Base-by-base conservation (phyloP, 1,140 invertebrate genomes). In the Musca domestica region DNA sequence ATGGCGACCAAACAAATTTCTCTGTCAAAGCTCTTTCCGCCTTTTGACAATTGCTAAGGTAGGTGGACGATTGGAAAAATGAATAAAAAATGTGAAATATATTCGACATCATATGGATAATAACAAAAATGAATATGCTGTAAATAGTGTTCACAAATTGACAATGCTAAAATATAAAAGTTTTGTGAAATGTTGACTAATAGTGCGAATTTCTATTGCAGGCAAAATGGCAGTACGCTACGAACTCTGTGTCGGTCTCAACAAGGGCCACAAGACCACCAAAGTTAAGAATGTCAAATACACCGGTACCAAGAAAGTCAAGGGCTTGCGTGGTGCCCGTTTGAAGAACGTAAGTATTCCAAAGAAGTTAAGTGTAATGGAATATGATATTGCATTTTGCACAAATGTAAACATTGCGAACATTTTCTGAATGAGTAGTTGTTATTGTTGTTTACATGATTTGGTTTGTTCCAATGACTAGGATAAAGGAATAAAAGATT, bases 261-360 rank as follows among this genome's bases (percentile, higher is more conserved):
- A 94, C 75, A 95, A 93, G 83, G 97, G 96, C 76, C 94, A 96
- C 85, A 95, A 94, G 85, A 95, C 95, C 41, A 95, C 95, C n/a
- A 98, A 97, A 84, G 90, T 93, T 71, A 86, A 87, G 58, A 86
- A 89, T 68, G 88, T 89, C 2, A 91, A 90, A 76, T 91, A 88
- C 67, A 88, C 87, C 74, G 83, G 87, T 47, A 84, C 87, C 74
- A 87, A 89, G 73, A 87, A 87, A 79, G 88, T 91, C 71, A 90
- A 90, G 72, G 88, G 86, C 73, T 86, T 92, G 67, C 88, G 93
- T 73, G 95, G 95, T 71, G 90, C 92, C 14, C 90, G 93, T 76
- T 87, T 91, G 77, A 98, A 98, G 85, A 96, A 96, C 80, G 94
- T 95, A 88, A 90, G 91, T 87, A 67, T 65, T 27, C 30, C 17